Conservation (phyloP, 2,888 invertebrate species). For the Lepidochitona cinerea region DNA sequence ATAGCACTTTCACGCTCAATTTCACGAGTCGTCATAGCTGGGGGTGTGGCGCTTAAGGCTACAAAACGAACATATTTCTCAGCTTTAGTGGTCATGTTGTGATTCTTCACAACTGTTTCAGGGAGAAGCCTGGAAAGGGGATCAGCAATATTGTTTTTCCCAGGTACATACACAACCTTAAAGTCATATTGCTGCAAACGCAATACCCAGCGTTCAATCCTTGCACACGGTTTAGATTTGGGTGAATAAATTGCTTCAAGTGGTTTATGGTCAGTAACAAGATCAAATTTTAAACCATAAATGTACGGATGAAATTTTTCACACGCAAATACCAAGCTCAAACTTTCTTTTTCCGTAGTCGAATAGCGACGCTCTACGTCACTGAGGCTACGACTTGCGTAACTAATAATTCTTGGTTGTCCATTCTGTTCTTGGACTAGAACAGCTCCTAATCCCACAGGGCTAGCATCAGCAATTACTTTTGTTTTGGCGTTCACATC, state of each 20-base stretch:
- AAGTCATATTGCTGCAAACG: constrained; percentile 2
- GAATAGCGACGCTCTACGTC: neutral
- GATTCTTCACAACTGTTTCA: too few species aligned
- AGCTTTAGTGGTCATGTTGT: too few species aligned
- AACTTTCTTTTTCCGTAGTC: constrained; percentile 2
- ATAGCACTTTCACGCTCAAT: too few species aligned
- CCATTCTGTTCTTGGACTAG: neutral
- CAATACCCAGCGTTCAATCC: constrained; percentile 2
- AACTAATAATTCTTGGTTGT: neutral
- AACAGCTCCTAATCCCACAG: neutral
- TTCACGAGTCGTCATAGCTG: too few species aligned
- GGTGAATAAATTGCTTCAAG: constrained; percentile 3
- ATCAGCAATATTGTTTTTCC: neutral
- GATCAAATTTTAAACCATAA: constrained; percentile 15
- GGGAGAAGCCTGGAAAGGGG: too few species aligned
- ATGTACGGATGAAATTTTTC: constrained; percentile 17
- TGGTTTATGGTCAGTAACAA: constrained; percentile 18
- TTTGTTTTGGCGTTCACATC: too few species aligned
- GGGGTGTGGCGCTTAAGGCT: too few species aligned
- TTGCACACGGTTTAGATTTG: neutral
- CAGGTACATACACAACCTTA: neutral
- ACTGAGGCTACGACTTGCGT: neutral
- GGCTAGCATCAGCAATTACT: neutral
- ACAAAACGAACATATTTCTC: too few species aligned
- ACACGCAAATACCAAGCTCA: constrained; percentile 16